These are phyloP conservation scores for Lepisosteus osseus DNA, from an alignment of 2,113 vertebrate genomes.

Conservation along the genomic window DNA sequence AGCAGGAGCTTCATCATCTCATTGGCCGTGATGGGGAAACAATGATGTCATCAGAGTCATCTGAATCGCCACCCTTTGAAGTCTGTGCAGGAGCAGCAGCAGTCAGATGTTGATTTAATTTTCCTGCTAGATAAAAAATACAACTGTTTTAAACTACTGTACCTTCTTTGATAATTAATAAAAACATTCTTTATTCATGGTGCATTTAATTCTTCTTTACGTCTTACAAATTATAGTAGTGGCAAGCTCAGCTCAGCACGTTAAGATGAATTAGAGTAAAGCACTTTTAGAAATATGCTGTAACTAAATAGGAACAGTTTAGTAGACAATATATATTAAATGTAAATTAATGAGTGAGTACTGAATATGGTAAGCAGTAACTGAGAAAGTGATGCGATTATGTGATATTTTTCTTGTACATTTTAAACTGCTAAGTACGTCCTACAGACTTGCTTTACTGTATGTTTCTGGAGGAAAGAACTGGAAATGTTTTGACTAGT, in stretches of 20 bases:
- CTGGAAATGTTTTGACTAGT: too few species aligned
- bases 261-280: neutral
- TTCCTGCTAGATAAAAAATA: constrained; percentile 46
- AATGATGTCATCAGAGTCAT: constrained; percentile 81
- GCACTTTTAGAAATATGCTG: neutral
- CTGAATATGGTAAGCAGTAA: too few species aligned
- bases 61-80: constrained; percentile 57
- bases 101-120: neutral
- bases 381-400: too few species aligned
- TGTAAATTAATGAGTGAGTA: too few species aligned
- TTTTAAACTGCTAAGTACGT: too few species aligned
- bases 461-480: too few species aligned
- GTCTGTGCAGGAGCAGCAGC: constrained; percentile 8
- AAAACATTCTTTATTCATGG: constrained; percentile 13
- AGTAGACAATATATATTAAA: too few species aligned
- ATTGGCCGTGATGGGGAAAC: constrained; percentile 57
- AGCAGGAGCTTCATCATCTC: constrained; percentile 54
- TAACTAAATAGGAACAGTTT: too few species aligned
- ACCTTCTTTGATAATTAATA: neutral
- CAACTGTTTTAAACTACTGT: neutral
- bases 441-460: too few species aligned
- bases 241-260: neutral
- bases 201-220: constrained; percentile 21
- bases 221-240: constrained; percentile 10
- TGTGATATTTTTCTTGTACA: too few species aligned